Conservation (phyloP, 1,140 invertebrate genomes). For the Drosophila kohkoa region DNA sequence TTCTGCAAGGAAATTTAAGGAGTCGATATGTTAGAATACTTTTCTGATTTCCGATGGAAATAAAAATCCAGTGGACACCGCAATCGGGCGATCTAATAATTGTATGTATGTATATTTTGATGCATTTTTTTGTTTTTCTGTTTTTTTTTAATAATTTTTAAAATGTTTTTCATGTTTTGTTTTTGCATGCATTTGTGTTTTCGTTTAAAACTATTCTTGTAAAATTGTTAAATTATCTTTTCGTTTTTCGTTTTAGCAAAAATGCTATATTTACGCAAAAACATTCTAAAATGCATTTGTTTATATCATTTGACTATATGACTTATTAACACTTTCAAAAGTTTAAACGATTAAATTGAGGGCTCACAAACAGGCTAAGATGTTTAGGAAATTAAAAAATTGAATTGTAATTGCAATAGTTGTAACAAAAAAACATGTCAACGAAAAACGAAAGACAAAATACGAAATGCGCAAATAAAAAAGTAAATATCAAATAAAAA, state of each 20-base stretch:
- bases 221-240: conserved; percentile 67
- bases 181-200: conserved; percentile 51
- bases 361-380: conserved; percentile 33
- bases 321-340: conserved; percentile 44
- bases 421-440: neutral
- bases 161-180: conserved; percentile 52
- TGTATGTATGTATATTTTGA: conserved; percentile 62
- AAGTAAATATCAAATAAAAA: conserved; percentile 29
- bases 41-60: conserved; percentile 2
- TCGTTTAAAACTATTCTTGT: conserved; percentile 66
- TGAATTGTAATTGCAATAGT: neutral
- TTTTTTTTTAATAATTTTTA: conserved; percentile 54
- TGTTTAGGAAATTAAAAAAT: neutral
- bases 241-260: conserved; percentile 62
- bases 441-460: conserved; percentile 21
- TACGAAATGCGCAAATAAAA: conserved; percentile 6
- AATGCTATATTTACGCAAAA: conserved; percentile 73
- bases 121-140: conserved; percentile 48
- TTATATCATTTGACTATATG: conserved; percentile 62
- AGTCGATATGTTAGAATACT: neutral
- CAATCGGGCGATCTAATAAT: conserved; percentile 26
- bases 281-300: conserved; percentile 67
- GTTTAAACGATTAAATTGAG: conserved; percentile 39
- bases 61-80: conserved; percentile 28
- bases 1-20: neutral